phyloP scores from a whole-genome alignment of 2,113 vertebrate genomes.

The Dicrurus megarhynchus region DNA sequence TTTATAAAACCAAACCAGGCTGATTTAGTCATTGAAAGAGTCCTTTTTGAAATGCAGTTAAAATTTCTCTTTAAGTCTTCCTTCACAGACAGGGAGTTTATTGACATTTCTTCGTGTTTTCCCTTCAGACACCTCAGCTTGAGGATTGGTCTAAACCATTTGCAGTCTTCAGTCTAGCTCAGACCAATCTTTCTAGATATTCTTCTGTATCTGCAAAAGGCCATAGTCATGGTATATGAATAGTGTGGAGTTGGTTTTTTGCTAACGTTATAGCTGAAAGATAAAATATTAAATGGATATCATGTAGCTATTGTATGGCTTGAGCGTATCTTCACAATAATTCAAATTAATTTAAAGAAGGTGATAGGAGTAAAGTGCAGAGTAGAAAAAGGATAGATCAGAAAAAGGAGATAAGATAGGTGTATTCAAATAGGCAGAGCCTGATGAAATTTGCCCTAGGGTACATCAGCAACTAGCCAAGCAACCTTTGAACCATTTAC shows the following conservation, averaged over 20 bases:
- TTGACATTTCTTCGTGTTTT: neutral
- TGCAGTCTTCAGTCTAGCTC: neutral
- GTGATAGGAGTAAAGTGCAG: constrained; percentile 44
- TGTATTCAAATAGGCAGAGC: constrained; percentile 47
- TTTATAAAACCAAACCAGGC: neutral
- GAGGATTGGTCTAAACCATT: neutral
- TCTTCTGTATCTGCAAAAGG: neutral
- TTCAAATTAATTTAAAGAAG: constrained; percentile 48
- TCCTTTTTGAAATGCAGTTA: neutral
- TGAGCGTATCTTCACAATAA: constrained; percentile 14
- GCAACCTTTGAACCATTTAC: constrained; percentile 64
- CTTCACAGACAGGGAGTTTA: neutral
- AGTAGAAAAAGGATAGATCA: constrained; percentile 43
- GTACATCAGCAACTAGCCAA: constrained; percentile 48
- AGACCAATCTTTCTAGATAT: neutral
- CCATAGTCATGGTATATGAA: neutral
- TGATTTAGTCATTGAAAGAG: neutral
- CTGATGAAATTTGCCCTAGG: constrained; percentile 62
- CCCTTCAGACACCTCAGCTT: neutral
- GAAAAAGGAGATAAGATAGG: constrained; percentile 53
- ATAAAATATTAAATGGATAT: neutral
- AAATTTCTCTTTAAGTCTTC: neutral
- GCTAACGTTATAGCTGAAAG: neutral
- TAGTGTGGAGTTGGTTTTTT: neutral
- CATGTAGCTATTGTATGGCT: neutral